These are phyloP conservation scores for Synergus itoensis DNA, from an alignment of 2,888 invertebrate genomes.

Conservation along the genomic window DNA sequence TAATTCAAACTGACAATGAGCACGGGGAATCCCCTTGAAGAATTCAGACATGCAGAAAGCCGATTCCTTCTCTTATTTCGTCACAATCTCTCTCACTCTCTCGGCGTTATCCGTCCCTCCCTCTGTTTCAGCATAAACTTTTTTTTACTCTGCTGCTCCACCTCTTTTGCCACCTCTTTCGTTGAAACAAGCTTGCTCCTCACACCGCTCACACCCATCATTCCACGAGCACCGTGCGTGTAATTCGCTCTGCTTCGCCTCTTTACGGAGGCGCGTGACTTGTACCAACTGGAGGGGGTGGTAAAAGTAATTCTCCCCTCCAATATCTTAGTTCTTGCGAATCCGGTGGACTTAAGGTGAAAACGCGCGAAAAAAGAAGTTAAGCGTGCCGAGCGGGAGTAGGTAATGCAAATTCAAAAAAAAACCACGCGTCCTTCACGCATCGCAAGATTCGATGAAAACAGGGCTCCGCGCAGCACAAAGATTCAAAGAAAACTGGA, in stretches of 20 bases:
- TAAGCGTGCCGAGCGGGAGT: slow-evolving; percentile 20
- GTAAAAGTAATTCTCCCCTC: slow-evolving; percentile 43
- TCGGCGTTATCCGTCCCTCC: not conserved
- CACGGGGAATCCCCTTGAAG: not conserved
- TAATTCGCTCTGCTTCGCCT: slow-evolving; percentile 61
- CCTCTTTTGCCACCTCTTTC: slow-evolving; percentile 33
- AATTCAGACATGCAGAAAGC: slow-evolving; percentile 13
- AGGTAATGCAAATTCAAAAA: slow-evolving; percentile 3
- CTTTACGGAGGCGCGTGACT: slow-evolving; percentile 53
- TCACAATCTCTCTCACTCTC: not conserved
- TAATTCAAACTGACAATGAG: no score
- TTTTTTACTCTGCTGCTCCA: slow-evolving; percentile 34
- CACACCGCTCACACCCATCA: slow-evolving; percentile 36
- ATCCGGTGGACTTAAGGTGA: slow-evolving; percentile 1
- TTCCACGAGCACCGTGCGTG: slow-evolving; percentile 55
- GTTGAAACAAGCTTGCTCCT: slow-evolving; percentile 27
- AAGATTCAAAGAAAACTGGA: not conserved
- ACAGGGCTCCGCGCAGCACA: not conserved
- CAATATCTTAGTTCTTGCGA: slow-evolving; percentile 30
- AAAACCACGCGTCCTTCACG: slow-evolving; percentile 33
- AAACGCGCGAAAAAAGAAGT: slow-evolving; percentile 14
- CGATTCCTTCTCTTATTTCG: not conserved
- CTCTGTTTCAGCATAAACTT: slow-evolving; percentile 6
- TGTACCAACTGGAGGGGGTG: slow-evolving; percentile 56
- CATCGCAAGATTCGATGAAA: slow-evolving; percentile 20